phyloP scores from a whole-genome alignment of 1,140 invertebrate genomes.

The Bombus breviceps region DNA sequence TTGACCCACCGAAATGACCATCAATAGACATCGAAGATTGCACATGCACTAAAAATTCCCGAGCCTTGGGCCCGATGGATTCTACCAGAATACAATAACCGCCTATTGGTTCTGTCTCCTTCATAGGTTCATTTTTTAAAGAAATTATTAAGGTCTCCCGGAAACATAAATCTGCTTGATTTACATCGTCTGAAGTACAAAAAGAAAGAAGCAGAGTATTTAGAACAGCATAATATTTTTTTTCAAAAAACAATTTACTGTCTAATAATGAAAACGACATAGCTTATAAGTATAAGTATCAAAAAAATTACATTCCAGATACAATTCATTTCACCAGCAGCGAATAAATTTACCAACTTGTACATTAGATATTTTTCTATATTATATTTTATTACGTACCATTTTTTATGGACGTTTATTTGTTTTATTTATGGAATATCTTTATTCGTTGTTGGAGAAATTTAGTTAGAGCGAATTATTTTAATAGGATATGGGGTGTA shows the following conservation, averaged over 20 bases:
- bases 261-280: background rate
- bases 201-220: background rate
- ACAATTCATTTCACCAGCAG: slow-evolving; percentile 8
- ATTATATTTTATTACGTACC: slow-evolving; percentile 7
- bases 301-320: slow-evolving; percentile 28
- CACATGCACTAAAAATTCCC: slow-evolving; percentile 64
- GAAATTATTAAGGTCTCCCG: slow-evolving; percentile 70
- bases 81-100: slow-evolving; percentile 70
- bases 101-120: slow-evolving; percentile 59
- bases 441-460: slow-evolving; percentile 38
- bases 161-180: slow-evolving; percentile 67
- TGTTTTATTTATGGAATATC: slow-evolving; percentile 28
- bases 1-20: slow-evolving; percentile 68
- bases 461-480: background rate
- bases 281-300: background rate
- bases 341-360: slow-evolving; percentile 21
- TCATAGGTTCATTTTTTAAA: slow-evolving; percentile 54
- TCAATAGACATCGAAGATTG: slow-evolving; percentile 68
- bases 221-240: background rate
- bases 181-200: slow-evolving; percentile 60
- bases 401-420: slow-evolving; percentile 5
- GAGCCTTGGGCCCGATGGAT: slow-evolving; percentile 43
- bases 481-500: slow-evolving; percentile 10
- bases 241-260: background rate
- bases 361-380: slow-evolving; percentile 45